Evolutionary conservation across 2,797 vertebrate species (phyloP).

Genomic region (Periophthalmus magnuspinnatus): DNA sequence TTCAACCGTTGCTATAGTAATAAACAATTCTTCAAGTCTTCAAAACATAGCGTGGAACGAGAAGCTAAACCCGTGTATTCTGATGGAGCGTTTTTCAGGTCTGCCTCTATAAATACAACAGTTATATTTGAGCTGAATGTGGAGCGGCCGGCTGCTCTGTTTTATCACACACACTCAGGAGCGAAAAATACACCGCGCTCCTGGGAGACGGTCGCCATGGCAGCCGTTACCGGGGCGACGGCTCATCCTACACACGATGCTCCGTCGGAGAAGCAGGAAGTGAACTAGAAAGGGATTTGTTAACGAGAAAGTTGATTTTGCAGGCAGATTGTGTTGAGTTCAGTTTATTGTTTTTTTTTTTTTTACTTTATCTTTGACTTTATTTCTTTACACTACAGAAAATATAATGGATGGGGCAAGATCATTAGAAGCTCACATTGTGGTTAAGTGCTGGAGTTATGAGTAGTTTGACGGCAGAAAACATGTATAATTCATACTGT

Average conservation of each 20-base stretch:
- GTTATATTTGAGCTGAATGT: slow-evolving; percentile 59
- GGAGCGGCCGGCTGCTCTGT: slow-evolving; percentile 66
- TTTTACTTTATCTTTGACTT: too few relatives aligned
- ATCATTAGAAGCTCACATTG: too few relatives aligned
- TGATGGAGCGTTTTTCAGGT: slow-evolving; percentile 9
- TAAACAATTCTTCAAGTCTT: too few relatives aligned
- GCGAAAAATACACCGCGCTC: slow-evolving; percentile 71
- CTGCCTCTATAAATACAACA: slow-evolving; percentile 37
- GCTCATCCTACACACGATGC: slow-evolving; percentile 69
- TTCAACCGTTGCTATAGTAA: neutral
- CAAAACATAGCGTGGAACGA: neutral
- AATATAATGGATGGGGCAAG: too few relatives aligned
- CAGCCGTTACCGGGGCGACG: slow-evolving; percentile 72
- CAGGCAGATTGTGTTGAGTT: too few relatives aligned
- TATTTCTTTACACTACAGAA: too few relatives aligned
- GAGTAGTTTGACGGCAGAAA: too few relatives aligned
- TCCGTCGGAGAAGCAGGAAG: slow-evolving; percentile 47
- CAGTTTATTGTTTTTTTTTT: too few relatives aligned
- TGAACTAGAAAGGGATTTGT: neutral
- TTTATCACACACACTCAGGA: slow-evolving; percentile 55
- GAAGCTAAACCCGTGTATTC: neutral
- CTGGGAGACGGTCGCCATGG: slow-evolving; percentile 75
- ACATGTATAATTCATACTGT: too few relatives aligned
- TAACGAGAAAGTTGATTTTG: neutral
- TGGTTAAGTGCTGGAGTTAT: too few relatives aligned